Evolutionary conservation across 2,113 vertebrate species (phyloP).

Genomic region (Siphamia tubifer): DNA sequence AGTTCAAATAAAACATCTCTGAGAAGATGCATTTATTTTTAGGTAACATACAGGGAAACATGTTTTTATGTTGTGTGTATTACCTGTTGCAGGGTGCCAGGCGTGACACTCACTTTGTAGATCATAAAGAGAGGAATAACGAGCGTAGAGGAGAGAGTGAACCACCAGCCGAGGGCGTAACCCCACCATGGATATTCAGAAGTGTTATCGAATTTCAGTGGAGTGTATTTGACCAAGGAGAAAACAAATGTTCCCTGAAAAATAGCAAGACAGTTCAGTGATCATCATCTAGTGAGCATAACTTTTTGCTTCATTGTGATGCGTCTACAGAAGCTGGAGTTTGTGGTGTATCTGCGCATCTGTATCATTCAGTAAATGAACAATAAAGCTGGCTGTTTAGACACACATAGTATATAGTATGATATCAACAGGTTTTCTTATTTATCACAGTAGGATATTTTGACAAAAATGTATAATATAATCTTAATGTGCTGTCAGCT

Average conservation of each 20-base stretch:
- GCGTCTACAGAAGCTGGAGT: too few relatives aligned
- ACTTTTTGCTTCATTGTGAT: too few relatives aligned
- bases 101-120: slow-evolving; percentile 66
- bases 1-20: neutral
- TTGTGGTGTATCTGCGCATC: too few relatives aligned
- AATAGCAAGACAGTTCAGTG: neutral
- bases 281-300: too few relatives aligned
- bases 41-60: neutral
- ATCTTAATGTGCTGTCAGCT: too few relatives aligned
- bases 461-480: too few relatives aligned
- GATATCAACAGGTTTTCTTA: too few relatives aligned
- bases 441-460: too few relatives aligned
- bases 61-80: neutral
- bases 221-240: slow-evolving; percentile 79
- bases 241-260: slow-evolving; percentile 79
- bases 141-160: slow-evolving; percentile 83
- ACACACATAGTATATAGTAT: too few relatives aligned
- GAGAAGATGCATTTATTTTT: neutral
- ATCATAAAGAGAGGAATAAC: slow-evolving; percentile 78
- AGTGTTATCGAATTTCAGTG: slow-evolving; percentile 81
- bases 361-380: too few relatives aligned
- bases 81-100: slow-evolving; percentile 76
- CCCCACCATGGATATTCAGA: slow-evolving; percentile 82
- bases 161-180: slow-evolving; percentile 79
- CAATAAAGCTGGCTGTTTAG: too few relatives aligned